These are phyloP conservation scores for Morinoia aosen DNA, from an alignment of 2,888 invertebrate genomes.

Conservation along the genomic window DNA sequence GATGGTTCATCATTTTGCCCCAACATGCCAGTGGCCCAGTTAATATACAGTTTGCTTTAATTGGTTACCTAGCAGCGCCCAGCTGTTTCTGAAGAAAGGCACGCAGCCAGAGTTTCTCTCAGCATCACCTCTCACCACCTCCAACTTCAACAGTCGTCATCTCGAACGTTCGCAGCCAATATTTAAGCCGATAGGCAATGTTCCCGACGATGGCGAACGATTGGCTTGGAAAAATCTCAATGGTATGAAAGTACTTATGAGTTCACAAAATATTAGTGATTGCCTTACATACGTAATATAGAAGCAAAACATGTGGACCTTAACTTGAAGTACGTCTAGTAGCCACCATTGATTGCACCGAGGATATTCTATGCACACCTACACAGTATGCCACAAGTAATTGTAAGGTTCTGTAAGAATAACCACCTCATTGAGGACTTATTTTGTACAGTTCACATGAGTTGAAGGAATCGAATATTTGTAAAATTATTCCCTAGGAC, in stretches of 20 bases:
- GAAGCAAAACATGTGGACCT: background rate
- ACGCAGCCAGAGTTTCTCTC: background rate
- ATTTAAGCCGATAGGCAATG: background rate
- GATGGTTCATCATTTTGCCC: background rate
- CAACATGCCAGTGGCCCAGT: slow-evolving; percentile 37
- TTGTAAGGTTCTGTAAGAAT: background rate
- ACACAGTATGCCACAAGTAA: background rate
- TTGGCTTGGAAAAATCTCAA: slow-evolving; percentile 1
- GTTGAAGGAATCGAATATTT: background rate
- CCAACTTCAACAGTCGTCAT: slow-evolving; percentile 20
- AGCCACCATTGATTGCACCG: slow-evolving; percentile 10
- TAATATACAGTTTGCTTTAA: slow-evolving; percentile 33
- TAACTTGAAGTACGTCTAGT: background rate
- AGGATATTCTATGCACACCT: background rate
- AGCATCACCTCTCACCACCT: slow-evolving; percentile 27
- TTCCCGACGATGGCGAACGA: background rate
- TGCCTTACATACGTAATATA: background rate
- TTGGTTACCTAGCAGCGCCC: slow-evolving; percentile 29
- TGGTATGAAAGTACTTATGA: background rate
- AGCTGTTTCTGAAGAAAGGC: slow-evolving; percentile 38
- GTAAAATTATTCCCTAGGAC: background rate
- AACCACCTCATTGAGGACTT: background rate
- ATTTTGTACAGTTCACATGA: background rate
- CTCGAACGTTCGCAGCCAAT: background rate
- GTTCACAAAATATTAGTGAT: slow-evolving; percentile 1